Evolutionary conservation across 1,140 invertebrate genomes (phyloP), one percentile per base, ranked within the genome.

Genomic region (Uloborus diversus): DNA sequence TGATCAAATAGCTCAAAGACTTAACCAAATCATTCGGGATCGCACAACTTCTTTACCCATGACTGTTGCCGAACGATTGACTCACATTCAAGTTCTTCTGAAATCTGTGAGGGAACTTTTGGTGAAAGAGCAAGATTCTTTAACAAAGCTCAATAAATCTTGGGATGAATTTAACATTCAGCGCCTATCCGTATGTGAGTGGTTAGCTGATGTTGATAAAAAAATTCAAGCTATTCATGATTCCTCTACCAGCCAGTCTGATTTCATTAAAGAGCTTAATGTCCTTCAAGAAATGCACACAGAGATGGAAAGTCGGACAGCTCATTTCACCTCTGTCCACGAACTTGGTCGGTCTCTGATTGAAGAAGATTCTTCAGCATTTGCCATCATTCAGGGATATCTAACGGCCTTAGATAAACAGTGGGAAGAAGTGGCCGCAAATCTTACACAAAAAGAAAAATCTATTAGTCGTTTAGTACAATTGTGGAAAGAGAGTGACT

Each of bases 351-450:
- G 92, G 23, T 88, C 91, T 64, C 85, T 96, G 42, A 92, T 95
- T 89, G 91, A 92, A 82, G 91, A 93, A 86, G 94, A 95, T 86
- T 91, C 93, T 81, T 90, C 90, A 30, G 93, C 92, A 82, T 91
- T 92, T 85, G 90, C 91, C 3, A 90, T 90, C 3, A 92, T 95
- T 71, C 94, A 96, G 86, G 92, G 92, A 75, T 90, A 91, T 42
- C 84, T 96, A 0, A 89, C 92, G 1, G 89, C 91, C 0, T 89
- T 93, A 42, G 93, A 95, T 82, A 90, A 90, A 32, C 92, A 92
- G 75, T 96, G 92, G 90, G 93, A 94, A 83, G 92, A 92, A 83
- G 86, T 94, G 0, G 91, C 92, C 70, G 91, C 93, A 65, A 86
- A 91, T 23, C 89, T 96, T 4, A 89, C 90, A 47, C 91, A 94